Base-by-base conservation (phyloP, 1,140 invertebrate species). In the Protaetia brevitarsis region DNA sequence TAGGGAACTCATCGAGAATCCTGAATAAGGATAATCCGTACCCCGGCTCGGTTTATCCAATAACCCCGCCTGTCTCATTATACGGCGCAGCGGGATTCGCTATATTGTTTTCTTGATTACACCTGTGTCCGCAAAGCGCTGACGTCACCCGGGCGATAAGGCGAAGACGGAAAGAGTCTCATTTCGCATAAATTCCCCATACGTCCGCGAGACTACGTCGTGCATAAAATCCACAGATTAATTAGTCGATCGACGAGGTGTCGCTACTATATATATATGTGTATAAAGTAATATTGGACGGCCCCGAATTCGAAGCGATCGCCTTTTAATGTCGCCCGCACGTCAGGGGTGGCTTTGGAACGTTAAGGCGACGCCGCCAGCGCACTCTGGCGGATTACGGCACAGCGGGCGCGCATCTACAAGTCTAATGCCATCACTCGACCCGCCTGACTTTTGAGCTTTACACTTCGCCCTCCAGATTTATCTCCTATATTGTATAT, bases 31-130 rank as follows among this genome's bases (percentile, higher is more conserved):
- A 69, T 73, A 73, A 74, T 73, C 71, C 71, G 36, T 30, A 27
- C 68, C 61, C 31, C 16, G 41, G 63, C 64, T 57, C 62, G 62
- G 69, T 63, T 72, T 70, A 68, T 68, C 69, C 69, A 61, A 66
- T 65, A 65, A 63, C 37, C 60, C 68, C 62, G 59, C 72, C 71
- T 69, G 66, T 66, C 69, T 73, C 73, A 74, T 74, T 74, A 74
- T 74, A 69, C 73, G 51, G 67, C 73, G 60, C 73, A 61, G 70
- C 72, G 64, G 73, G 73, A 71, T 66, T 69, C 72, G 68, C 65
- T 70, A 74, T 73, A 74, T 74, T 74, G 73, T 74, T 74, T 74
- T 74, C 73, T 74, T 74, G 73, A 74, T 74, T 74, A 73, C 41
- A 51, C 73, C 70, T 74, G 72, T 64, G 29, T 51, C 41, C 41